Evolutionary conservation across 1,140 invertebrate genomes (phyloP).

Genomic region (Lepidotrigona ventralis): DNA sequence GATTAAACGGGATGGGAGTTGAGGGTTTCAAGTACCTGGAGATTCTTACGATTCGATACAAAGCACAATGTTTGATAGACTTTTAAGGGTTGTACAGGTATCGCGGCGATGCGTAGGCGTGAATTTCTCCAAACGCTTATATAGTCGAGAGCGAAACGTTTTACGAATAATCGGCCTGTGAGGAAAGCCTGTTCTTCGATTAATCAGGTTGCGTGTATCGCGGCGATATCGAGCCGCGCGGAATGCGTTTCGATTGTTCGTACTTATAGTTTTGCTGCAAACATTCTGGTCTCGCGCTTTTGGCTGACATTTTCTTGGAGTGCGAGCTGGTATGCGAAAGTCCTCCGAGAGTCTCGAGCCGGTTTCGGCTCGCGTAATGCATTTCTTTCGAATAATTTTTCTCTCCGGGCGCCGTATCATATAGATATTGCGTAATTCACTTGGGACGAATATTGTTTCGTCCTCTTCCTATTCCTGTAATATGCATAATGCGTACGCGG

Average conservation of each 20-base stretch:
- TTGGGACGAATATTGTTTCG: slow-evolving; percentile 27
- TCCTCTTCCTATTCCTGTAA: slow-evolving; percentile 57
- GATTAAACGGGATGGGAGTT: not conserved
- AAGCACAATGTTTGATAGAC: slow-evolving; percentile 3
- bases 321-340: not conserved
- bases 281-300: not conserved
- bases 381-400: slow-evolving; percentile 30
- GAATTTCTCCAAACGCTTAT: slow-evolving; percentile 32
- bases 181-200: slow-evolving; percentile 4
- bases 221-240: not conserved
- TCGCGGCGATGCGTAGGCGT: not conserved
- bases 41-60: not conserved
- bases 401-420: not conserved
- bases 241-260: slow-evolving; percentile 12
- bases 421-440: slow-evolving; percentile 14
- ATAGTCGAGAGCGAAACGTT: slow-evolving; percentile 19
- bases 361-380: slow-evolving; percentile 13
- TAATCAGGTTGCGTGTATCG: not conserved
- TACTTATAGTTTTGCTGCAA: not conserved
- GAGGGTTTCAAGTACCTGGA: not conserved
- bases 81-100: not conserved
- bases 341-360: not conserved
- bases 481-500: not conserved
- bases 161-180: slow-evolving; percentile 18
- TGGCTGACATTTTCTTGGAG: not conserved